Evolutionary conservation across 2,797 vertebrate genomes (phyloP).

Genomic region (Lateolabrax maculatus): DNA sequence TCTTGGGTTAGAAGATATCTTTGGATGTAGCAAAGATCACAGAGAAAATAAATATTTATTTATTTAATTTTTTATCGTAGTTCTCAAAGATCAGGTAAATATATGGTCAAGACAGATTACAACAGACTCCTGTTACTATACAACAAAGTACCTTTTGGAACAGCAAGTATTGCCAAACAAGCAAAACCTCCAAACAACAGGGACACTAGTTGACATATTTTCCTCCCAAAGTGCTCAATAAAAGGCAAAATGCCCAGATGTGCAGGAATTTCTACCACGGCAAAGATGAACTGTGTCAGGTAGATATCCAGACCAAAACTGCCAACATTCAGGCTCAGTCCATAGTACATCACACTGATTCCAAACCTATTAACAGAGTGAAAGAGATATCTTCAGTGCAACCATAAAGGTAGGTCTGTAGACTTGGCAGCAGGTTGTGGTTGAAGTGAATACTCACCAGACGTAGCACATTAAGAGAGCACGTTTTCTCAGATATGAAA

Average conservation of each 20-base stretch:
- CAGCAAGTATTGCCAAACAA: constrained; percentile 84
- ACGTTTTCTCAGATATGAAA: constrained; percentile 84
- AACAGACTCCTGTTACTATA: not conserved
- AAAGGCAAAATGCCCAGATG: constrained; percentile 81
- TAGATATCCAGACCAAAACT: constrained; percentile 93
- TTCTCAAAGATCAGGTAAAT: not conserved
- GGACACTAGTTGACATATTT: constrained; percentile 71
- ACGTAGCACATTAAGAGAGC: constrained; percentile 82
- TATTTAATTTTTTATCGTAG: too few relatives aligned
- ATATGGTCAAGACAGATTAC: not conserved
- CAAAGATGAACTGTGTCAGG: constrained; percentile 93
- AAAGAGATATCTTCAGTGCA: constrained; percentile 10
- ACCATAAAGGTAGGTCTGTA: not conserved
- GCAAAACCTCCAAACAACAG: constrained; percentile 81
- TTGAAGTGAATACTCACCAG: constrained; percentile 85
- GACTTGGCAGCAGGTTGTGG: too few relatives aligned
- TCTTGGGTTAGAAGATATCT: not conserved
- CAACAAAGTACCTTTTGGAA: constrained; percentile 86
- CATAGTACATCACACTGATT: constrained; percentile 90
- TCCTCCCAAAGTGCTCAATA: constrained; percentile 88
- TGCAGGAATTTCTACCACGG: constrained; percentile 87
- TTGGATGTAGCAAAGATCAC: not conserved
- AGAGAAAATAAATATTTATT: not conserved
- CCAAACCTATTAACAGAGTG: constrained; percentile 86
- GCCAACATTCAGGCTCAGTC: constrained; percentile 90